Evolutionary conservation across 1,140 invertebrate genomes (phyloP).

Genomic region (Drosophila mayri): DNA sequence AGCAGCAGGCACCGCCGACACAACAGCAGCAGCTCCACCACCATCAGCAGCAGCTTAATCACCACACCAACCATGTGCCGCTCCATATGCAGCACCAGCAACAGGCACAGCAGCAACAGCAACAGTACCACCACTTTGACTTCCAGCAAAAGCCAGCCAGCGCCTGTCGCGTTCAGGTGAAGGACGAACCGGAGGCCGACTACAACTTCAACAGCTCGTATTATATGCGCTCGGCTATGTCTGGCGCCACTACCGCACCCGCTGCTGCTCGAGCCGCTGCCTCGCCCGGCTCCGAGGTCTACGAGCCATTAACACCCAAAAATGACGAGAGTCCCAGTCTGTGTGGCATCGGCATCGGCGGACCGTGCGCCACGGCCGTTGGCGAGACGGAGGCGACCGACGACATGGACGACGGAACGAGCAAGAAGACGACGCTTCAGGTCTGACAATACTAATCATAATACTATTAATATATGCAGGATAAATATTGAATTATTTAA

Average conservation of each 20-base stretch:
- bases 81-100: constrained; percentile 50
- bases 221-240: constrained; percentile 68
- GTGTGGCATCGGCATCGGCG: constrained; percentile 69
- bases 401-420: constrained; percentile 80
- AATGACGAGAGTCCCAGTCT: constrained; percentile 83
- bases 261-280: constrained; percentile 50
- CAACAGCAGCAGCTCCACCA: constrained; percentile 34
- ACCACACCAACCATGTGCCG: constrained; percentile 40
- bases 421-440: constrained; percentile 75
- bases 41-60: constrained; percentile 30
- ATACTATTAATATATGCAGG: neutral
- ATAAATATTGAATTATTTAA: neutral
- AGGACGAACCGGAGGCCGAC: constrained; percentile 70
- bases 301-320: constrained; percentile 82
- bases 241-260: constrained; percentile 38
- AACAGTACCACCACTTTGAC: constrained; percentile 67
- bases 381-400: constrained; percentile 66
- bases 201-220: constrained; percentile 78
- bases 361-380: constrained; percentile 52
- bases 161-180: constrained; percentile 59
- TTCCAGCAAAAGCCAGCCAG: constrained; percentile 58
- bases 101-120: constrained; percentile 41
- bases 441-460: constrained; percentile 34
- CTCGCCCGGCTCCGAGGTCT: constrained; percentile 77
- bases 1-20: constrained; percentile 29